Conservation (phyloP, 2,113 vertebrate genomes). For the Tympanuchus pallidicinctus region DNA sequence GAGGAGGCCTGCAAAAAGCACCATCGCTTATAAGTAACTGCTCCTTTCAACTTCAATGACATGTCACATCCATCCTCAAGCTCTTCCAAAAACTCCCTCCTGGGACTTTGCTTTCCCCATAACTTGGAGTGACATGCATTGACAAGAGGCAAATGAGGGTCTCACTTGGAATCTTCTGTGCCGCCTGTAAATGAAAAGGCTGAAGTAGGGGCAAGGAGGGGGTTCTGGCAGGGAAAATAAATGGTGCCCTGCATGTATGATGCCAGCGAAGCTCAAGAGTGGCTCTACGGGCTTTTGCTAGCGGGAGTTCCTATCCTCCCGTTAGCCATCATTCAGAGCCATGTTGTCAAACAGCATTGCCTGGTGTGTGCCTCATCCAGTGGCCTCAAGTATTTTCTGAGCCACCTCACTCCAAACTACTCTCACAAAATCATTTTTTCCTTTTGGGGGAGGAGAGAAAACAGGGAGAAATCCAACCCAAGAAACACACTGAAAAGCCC, state of each 20-base stretch:
- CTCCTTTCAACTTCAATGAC: conserved; percentile 77
- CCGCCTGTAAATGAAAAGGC: conserved; percentile 55
- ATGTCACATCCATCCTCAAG: conserved; percentile 73
- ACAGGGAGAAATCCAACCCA: neutral
- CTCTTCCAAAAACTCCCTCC: conserved; percentile 67
- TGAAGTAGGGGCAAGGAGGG: neutral
- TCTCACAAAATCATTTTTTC: neutral
- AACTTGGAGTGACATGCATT: conserved; percentile 53
- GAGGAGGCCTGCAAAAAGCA: conserved; percentile 61
- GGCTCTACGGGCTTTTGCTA: conserved; percentile 45
- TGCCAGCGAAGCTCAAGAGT: conserved; percentile 51
- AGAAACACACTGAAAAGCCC: neutral
- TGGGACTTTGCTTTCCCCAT: conserved; percentile 51
- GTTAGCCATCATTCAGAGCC: neutral
- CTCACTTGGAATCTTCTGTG: neutral
- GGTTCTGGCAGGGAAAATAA: conserved; percentile 65
- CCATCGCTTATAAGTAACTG: conserved; percentile 68
- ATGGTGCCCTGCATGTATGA: conserved; percentile 60
- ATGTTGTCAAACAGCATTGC: conserved; percentile 7
- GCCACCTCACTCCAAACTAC: neutral
- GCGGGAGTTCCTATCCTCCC: conserved; percentile 43
- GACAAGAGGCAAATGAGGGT: neutral
- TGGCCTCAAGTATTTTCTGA: conserved; percentile 12
- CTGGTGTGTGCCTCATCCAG: conserved; percentile 9
- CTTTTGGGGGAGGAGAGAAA: accelerated